Conservation (phyloP, 2,888 invertebrate genomes). For the Drosophila mercatorum region DNA sequence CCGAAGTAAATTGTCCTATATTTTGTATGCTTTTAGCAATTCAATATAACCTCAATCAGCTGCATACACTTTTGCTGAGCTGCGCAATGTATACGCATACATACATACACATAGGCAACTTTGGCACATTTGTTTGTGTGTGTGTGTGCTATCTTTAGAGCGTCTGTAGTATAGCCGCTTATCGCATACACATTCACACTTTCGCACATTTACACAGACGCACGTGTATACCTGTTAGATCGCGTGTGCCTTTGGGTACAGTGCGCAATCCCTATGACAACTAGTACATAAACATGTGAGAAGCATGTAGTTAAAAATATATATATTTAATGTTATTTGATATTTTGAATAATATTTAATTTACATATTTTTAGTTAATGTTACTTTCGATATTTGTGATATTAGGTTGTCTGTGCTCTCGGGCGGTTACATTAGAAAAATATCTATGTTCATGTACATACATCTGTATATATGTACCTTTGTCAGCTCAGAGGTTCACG, state of each 20-base stretch:
- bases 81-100: background rate
- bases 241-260: slow-evolving; percentile 30
- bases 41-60: slow-evolving; percentile 64
- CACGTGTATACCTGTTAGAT: slow-evolving; percentile 39
- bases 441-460: too few relatives aligned
- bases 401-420: too few relatives aligned
- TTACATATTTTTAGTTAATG: too few relatives aligned
- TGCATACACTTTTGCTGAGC: slow-evolving; percentile 9
- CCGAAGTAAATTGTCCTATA: slow-evolving; percentile 47
- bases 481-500: too few relatives aligned
- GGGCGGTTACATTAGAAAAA: too few relatives aligned
- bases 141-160: background rate
- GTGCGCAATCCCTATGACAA: slow-evolving; percentile 13
- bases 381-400: too few relatives aligned
- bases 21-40: slow-evolving; percentile 29
- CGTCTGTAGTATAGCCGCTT: background rate
- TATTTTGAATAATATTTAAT: too few relatives aligned
- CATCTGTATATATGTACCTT: too few relatives aligned
- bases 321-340: background rate
- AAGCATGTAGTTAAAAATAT: background rate
- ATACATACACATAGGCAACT: background rate
- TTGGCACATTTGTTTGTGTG: background rate
- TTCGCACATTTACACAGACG: slow-evolving; percentile 6
- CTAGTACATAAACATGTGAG: background rate
- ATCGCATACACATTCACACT: slow-evolving; percentile 4